Percentiles rank a stretch among this genome's conserved stretches.
Evolutionary conservation across 2,888 invertebrate genomes (phyloP).

Genomic region (Noctua janthina): DNA sequence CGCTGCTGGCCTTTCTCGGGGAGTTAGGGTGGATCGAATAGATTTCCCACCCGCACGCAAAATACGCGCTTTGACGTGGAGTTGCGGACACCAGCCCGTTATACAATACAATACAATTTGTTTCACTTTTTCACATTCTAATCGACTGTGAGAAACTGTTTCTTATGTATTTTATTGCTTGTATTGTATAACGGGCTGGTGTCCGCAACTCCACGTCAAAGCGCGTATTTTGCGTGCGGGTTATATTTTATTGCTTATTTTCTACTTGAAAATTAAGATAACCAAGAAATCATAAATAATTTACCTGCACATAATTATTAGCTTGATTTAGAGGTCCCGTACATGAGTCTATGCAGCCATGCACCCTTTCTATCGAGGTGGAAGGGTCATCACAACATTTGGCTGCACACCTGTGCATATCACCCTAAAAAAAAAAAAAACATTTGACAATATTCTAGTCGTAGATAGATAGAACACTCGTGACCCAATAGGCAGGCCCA

Average conservation of each 20-base stretch:
- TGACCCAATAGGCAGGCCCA: neutral
- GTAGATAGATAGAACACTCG: neutral
- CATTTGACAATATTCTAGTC: neutral
- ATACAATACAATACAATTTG: too few relatives aligned
- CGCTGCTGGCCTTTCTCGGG: too few relatives aligned
- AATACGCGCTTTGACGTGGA: too few relatives aligned
- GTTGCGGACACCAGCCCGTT: too few relatives aligned
- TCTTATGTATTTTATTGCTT: neutral
- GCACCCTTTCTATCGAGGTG: conserved; percentile 94
- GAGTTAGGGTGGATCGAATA: too few relatives aligned
- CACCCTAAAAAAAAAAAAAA: conserved; percentile 90
- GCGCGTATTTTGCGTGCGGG: too few relatives aligned
- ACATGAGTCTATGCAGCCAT: conserved; percentile 96
- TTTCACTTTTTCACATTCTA: too few relatives aligned
- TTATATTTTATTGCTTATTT: neutral
- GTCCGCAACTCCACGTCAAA: too few relatives aligned
- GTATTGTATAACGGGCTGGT: too few relatives aligned
- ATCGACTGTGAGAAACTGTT: too few relatives aligned
- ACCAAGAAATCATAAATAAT: neutral
- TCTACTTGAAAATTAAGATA: neutral
- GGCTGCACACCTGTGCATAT: conserved; percentile 97
- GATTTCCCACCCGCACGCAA: too few relatives aligned
- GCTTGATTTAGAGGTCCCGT: conserved; percentile 93
- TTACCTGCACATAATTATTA: conserved; percentile 93
- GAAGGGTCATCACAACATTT: conserved; percentile 95